Evolutionary conservation across 1,140 invertebrate species (phyloP).

Genomic region (Panagrolaimus sp.): DNA sequence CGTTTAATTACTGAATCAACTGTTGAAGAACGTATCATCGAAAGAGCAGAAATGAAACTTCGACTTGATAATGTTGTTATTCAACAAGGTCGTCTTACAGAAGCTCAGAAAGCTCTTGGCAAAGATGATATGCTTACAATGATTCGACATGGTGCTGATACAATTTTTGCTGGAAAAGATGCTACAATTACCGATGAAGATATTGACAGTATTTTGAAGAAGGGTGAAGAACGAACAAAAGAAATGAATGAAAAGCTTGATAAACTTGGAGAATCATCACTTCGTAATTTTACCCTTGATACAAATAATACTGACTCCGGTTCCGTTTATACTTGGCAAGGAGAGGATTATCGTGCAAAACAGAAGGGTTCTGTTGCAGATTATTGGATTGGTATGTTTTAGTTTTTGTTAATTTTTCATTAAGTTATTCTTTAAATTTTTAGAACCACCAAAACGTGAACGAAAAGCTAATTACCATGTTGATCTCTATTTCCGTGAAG

Average conservation of each 20-base stretch:
- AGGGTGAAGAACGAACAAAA: constrained; percentile 68
- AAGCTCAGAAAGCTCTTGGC: constrained; percentile 81
- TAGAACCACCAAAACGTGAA: constrained; percentile 92
- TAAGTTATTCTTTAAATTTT: too few relatives aligned
- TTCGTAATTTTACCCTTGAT: constrained; percentile 91
- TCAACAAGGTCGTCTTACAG: constrained; percentile 86
- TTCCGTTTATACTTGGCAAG: constrained; percentile 91
- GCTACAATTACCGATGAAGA: constrained; percentile 96
- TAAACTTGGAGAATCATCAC: constrained; percentile 78
- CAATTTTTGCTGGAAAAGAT: constrained; percentile 96
- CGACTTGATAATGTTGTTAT: constrained; percentile 73
- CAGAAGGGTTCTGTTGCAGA: constrained; percentile 65
- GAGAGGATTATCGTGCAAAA: constrained; percentile 68
- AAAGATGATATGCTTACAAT: constrained; percentile 99
- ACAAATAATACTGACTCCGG: constrained; percentile 60
- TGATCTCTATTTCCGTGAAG: constrained; percentile 80
- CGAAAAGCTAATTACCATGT: constrained; percentile 98
- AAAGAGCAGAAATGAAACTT: constrained; percentile 92
- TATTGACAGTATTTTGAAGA: constrained; percentile 86
- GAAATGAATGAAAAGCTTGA: constrained; percentile 87
- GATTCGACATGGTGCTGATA: constrained; percentile 95
- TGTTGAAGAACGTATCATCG: constrained; percentile 97
- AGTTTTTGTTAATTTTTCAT: neutral
- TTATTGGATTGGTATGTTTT: constrained; percentile 73
- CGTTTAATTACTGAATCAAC: constrained; percentile 96